Base-by-base conservation (phyloP, 2,888 invertebrate genomes). In the Nomada fucata region DNA sequence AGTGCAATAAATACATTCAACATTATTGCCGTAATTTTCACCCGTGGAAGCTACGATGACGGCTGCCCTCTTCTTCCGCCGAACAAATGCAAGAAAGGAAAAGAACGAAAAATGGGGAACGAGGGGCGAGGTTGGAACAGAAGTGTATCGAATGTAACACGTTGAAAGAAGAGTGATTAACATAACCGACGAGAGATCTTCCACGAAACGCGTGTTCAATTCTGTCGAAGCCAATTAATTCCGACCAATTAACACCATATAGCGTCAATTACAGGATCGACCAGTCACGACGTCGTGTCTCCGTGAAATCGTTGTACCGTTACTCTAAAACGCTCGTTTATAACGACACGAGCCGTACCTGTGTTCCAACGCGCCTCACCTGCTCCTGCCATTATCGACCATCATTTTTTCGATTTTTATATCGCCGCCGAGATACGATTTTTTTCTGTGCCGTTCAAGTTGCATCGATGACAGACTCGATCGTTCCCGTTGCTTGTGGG, bases 181-280 rank as follows among this genome's bases (percentile, higher is more conserved):
- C 79, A 64, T 50, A 68, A 79, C 26, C 44, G 65, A 69, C 55
- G 44, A 23, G 44, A 50, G 50, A 53, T 42, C 60, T 60, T 44
- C 44, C 52, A 7, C 60, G 57, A 71, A 67, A 59, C 57, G 18
- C 74, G 68, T 52, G 64, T 71, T 79, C 36, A 11, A 44, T 15
- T 44, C 53, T 47, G 55, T 64, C 63, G 67, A 44, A 50, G 64
- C 73, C 77, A 82, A 84, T 84, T 82, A 84, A 85, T 85, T 75
- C 77, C 79, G 59, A 29, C 82, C 72, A 85, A 82, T 85, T 82
- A 84, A 84, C 85, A 76, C 79, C 55, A 55, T 55, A 72, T 64
- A 77, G 65, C 70, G 64, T 50, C 76, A 74, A 79, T 85, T 83
- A 76, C 78, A 71, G 74, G 73, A 71, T 70, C 68, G 61, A 44